Evolutionary conservation across 2,113 vertebrate species (phyloP), one percentile per base, ranked within the genome.

Genomic region (Phylloscopus whistleri): DNA sequence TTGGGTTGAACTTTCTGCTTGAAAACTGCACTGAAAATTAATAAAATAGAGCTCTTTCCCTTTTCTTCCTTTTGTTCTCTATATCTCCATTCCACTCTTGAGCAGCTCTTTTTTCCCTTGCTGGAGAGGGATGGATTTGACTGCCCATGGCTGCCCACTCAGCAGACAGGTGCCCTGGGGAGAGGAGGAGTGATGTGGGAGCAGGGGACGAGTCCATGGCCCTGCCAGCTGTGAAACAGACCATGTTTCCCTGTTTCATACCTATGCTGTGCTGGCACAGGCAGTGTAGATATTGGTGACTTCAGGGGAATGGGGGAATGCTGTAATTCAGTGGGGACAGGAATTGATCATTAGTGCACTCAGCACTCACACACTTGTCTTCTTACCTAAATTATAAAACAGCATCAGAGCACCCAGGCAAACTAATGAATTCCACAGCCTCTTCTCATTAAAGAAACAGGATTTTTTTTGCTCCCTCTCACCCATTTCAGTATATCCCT

Each of bases 201-300:
- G 0, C 23, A 37, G 0, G 1, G 21, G 16, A 11, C 0, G 1
- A 33, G 3, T 20, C 18, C 1, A 0, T 10, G 24, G 58, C 9
- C 21, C 46, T 53, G 11, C n/a, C 1, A 2, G 18, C 21, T 53
- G 5, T 10, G 14, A 20, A 51, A 15, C 10, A 63, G 10, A 56
- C 35, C 2, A 0, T 7, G 11, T 24, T 78, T 74, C 39, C 30
- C 18, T n/a, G 0, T 70, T 72, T 48, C 3, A 0, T 16, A 48
- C 52, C 35, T 55, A 7, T 2, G 0, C 16, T 75, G 43, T 2
- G 0, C 14, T 72, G 48, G 35, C 30, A 67, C 21, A 60, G 7
- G 16, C 30, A 72, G 31, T 0, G 0, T 0, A n/a, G 62, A 35
- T 31, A n/a, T 2, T 19, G 27, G 18, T 55, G 28, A 70, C 19